These are phyloP conservation scores for Eupithecia subumbrata DNA, from an alignment of 2,888 invertebrate species.

Conservation along the genomic window DNA sequence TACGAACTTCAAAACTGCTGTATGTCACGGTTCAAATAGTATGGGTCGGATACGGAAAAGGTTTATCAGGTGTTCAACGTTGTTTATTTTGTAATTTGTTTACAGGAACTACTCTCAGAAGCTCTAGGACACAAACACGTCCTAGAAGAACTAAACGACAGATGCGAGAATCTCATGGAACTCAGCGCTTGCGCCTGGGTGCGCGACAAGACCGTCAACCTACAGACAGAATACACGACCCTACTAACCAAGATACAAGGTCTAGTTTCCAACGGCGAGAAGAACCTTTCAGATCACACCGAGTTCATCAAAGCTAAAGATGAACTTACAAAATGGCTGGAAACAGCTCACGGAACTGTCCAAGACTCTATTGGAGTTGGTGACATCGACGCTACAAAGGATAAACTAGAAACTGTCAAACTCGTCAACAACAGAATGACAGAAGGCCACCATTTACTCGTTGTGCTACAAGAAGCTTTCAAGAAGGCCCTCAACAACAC, in stretches of 20 bases:
- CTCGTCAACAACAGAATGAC: slow-evolving; percentile 89
- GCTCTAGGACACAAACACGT: slow-evolving; percentile 89
- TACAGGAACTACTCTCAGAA: slow-evolving; percentile 88
- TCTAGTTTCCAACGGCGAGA: slow-evolving; percentile 93
- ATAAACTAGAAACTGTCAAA: slow-evolving; percentile 91
- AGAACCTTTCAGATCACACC: slow-evolving; percentile 95
- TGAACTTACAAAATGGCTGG: slow-evolving; percentile 93
- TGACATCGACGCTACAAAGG: slow-evolving; percentile 89
- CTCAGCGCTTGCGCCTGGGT: slow-evolving; percentile 93
- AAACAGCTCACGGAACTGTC: slow-evolving; percentile 91
- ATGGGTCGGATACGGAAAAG: not conserved
- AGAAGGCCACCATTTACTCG: slow-evolving; percentile 93
- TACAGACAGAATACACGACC: slow-evolving; percentile 92
- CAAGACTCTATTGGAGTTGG: slow-evolving; percentile 93
- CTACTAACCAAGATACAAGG: slow-evolving; percentile 91
- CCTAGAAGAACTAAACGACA: slow-evolving; percentile 93
- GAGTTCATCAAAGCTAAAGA: slow-evolving; percentile 94
- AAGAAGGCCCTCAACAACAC: slow-evolving; percentile 93
- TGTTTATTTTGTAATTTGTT: slow-evolving; percentile 31
- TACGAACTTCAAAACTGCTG: not conserved
- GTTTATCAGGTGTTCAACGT: not conserved
- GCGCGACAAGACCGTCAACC: slow-evolving; percentile 92
- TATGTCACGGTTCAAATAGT: too few species aligned
- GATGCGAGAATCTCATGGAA: slow-evolving; percentile 94
- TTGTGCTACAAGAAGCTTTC: slow-evolving; percentile 92